Evolutionary conservation across 2,113 vertebrate species (phyloP).

Genomic region (Sus scrofa): T2T-Sscrofa CM000829.6:66188501-66189000

Average conservation of each 20-base stretch:
- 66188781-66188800: rapidly evolving
- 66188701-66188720: background rate
- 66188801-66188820: background rate
- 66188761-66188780: background rate
- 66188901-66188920: too few species aligned
- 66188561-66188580: background rate
- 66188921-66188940: too few species aligned
- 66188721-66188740: background rate
- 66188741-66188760: background rate
- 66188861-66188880: too few species aligned
- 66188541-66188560: background rate
- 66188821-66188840: background rate
- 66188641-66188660: background rate
- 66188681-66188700: background rate
- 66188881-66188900: too few species aligned
- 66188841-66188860: too few species aligned
- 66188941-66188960: too few species aligned
- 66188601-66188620: background rate
- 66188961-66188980: too few species aligned
- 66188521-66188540: background rate
- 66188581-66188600: background rate
- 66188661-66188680: background rate
- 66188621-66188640: background rate
- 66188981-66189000: too few species aligned
- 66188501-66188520: too few species aligned